A percentile compares a stretch with the other conserved stretches of the same genome.
These are phyloP conservation scores for Subanguina moxae DNA, from an alignment of 1,140 invertebrate genomes.

Conservation along the genomic window DNA sequence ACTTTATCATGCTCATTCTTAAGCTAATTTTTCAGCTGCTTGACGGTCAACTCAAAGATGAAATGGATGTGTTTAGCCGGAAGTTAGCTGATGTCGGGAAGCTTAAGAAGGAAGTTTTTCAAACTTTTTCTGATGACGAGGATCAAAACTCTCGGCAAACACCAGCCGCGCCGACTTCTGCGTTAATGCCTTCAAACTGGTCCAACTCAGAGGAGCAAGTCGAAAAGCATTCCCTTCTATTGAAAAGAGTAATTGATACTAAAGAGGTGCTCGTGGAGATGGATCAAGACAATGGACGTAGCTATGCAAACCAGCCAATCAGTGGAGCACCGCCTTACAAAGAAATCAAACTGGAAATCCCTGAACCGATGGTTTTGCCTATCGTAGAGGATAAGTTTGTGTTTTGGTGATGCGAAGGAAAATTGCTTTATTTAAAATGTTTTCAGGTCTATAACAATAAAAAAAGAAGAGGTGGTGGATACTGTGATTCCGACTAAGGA, in stretches of 20 bases:
- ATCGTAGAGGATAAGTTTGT: background rate
- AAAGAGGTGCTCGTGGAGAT: background rate
- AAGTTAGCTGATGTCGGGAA: background rate
- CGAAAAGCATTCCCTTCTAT: background rate
- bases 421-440: too few relatives aligned
- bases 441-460: background rate
- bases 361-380: background rate
- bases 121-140: conserved; percentile 7
- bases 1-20: background rate
- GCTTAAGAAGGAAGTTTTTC: background rate
- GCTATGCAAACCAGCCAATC: background rate
- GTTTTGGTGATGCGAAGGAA: too few relatives aligned
- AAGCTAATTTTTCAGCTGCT: conserved; percentile 21
- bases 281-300: background rate
- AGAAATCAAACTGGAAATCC: conserved; percentile 31
- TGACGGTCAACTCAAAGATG: conserved; percentile 18
- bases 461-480: conserved; percentile 7
- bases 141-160: conserved; percentile 8
- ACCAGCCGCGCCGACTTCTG: background rate
- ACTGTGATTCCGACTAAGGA: too few relatives aligned
- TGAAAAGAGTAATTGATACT: background rate
- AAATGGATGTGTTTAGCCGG: conserved; percentile 23
- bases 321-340: conserved; percentile 19
- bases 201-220: background rate
- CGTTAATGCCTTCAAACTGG: background rate